Conservation (phyloP, 2,888 invertebrate species). For the Nasonia oneida region DNA sequence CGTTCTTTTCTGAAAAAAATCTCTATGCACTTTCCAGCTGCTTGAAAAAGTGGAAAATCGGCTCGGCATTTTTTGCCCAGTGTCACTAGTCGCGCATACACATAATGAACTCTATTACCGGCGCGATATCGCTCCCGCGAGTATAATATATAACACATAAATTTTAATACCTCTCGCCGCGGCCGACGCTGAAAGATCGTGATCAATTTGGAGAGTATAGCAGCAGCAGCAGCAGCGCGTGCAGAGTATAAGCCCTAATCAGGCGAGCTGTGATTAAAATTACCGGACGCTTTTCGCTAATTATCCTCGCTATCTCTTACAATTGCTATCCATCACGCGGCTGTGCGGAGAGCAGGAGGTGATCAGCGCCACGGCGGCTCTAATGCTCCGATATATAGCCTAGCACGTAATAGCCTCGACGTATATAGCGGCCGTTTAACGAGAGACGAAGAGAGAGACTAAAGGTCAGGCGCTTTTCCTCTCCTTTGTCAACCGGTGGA, state of each 20-base stretch:
- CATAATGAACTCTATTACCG: conserved; percentile 10
- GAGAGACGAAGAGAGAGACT: background rate
- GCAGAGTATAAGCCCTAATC: conserved; percentile 20
- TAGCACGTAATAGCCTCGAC: background rate
- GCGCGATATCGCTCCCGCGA: conserved; percentile 10
- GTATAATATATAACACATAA: background rate
- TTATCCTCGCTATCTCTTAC: conserved; percentile 29
- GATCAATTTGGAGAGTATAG: conserved; percentile 35
- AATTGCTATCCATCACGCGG: conserved; percentile 30
- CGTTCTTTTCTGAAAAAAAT: background rate
- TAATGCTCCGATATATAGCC: background rate
- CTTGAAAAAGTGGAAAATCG: conserved; percentile 18
- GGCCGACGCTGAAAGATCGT: conserved; percentile 4
- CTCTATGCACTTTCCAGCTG: background rate
- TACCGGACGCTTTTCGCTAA: conserved; percentile 34
- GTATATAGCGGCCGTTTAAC: conserved; percentile 19
- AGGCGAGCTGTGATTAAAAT: conserved; percentile 44
- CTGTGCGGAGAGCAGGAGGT: background rate
- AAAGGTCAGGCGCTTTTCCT: background rate
- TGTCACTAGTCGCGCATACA: background rate
- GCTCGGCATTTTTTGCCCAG: conserved; percentile 3
- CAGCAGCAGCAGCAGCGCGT: background rate
- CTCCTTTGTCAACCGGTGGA: conserved; percentile 17
- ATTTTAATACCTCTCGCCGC: conserved; percentile 27
- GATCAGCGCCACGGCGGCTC: background rate